Conservation (phyloP, 2,797 vertebrate species). For the Chelon auratus region DNA sequence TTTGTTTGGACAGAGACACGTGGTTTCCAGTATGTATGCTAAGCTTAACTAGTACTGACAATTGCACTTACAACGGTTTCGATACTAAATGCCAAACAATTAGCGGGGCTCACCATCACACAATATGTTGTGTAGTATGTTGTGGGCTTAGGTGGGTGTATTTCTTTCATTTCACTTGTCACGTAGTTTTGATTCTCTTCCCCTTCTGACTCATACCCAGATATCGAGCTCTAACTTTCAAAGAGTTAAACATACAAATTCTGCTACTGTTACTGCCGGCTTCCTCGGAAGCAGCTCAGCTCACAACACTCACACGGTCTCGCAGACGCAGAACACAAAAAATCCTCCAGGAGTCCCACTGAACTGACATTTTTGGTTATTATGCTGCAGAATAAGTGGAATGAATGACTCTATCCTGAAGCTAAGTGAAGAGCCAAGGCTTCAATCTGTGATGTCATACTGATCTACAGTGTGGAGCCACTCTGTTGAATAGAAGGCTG, state of each 20-base stretch:
- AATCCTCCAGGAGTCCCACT: slow-evolving; percentile 11
- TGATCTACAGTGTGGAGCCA: slow-evolving; percentile 39
- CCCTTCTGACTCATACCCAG: not conserved
- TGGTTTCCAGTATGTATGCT: too few species aligned
- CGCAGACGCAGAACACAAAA: not conserved
- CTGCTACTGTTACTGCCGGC: not conserved
- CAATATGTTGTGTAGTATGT: too few species aligned
- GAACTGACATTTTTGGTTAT: slow-evolving; percentile 31
- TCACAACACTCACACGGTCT: not conserved
- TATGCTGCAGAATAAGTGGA: slow-evolving; percentile 21
- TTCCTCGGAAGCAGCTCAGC: not conserved
- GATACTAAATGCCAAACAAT: too few species aligned
- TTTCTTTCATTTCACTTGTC: too few species aligned
- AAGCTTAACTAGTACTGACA: too few species aligned
- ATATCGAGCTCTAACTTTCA: not conserved
- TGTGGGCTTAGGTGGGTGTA: too few species aligned
- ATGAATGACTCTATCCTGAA: slow-evolving; percentile 25
- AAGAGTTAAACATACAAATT: not conserved
- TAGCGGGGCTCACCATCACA: too few species aligned
- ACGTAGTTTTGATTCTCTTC: too few species aligned
- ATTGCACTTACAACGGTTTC: too few species aligned
- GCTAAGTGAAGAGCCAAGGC: slow-evolving; percentile 25
- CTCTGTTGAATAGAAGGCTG: slow-evolving; percentile 24
- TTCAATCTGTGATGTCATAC: slow-evolving; percentile 46
- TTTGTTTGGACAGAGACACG: too few species aligned